A percentile compares a stretch with the other conserved stretches of the same genome.
Evolutionary conservation across 2,797 vertebrate genomes (phyloP).

Genomic region (Enteromius thamalakanensis): DNA sequence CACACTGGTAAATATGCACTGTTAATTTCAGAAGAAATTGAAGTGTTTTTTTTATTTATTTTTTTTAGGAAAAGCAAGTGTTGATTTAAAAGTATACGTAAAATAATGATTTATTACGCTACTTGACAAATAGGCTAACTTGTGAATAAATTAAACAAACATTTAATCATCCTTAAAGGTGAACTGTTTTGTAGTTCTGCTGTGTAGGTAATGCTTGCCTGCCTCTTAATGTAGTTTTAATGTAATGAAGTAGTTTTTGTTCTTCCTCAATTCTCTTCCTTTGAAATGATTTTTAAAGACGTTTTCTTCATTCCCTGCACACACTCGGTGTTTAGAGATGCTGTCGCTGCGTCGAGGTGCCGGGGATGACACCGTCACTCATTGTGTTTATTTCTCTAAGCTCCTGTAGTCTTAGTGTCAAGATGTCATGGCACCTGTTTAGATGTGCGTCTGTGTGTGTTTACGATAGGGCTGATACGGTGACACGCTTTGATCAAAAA

Average conservation of each 20-base stretch:
- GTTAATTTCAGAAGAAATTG: neutral
- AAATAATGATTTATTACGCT: neutral
- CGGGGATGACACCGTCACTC: constrained; percentile 46
- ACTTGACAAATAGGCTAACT: neutral
- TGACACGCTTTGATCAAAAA: neutral
- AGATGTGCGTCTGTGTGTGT: constrained; percentile 12
- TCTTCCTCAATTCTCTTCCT: neutral
- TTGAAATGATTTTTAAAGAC: neutral
- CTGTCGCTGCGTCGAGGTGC: constrained; percentile 14
- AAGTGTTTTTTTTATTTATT: neutral
- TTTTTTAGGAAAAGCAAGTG: neutral
- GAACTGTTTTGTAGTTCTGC: neutral
- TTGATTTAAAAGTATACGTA: neutral
- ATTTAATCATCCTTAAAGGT: neutral
- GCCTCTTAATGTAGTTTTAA: neutral
- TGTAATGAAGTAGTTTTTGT: neutral
- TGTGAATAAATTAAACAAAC: neutral
- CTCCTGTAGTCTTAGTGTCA: constrained; percentile 7
- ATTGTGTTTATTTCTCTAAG: constrained; percentile 40
- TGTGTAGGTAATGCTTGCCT: neutral
- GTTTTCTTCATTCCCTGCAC: constrained; percentile 15
- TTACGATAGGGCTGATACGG: neutral
- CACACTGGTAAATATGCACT: neutral
- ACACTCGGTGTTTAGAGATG: constrained; percentile 4
- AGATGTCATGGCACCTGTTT: neutral